Evolutionary conservation across 2,888 invertebrate genomes (phyloP), one percentile per base, ranked within the genome.

Genomic region (Lepidochitona cinerea): DNA sequence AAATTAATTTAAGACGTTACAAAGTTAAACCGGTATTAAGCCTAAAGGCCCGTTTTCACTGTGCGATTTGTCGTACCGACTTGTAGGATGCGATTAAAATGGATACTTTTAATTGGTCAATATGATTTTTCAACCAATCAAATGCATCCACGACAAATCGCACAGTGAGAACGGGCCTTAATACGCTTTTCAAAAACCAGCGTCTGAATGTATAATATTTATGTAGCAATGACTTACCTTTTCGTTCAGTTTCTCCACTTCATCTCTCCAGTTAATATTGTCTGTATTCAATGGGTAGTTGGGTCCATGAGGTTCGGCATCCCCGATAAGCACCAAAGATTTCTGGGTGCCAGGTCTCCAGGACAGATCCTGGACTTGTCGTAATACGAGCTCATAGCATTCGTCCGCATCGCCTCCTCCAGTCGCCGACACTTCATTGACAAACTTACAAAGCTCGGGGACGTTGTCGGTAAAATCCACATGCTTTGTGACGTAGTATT

Each of bases 341-440:
- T 78, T 37, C 59, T 76, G 77, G 14, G 76, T 70, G 33, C 75
- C 79, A 5, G 74, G 75, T 18, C 70, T 75, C 82, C 82, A 82
- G n/a, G 71, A 67, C 23, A 80, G 71, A 18, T 3, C 59, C 29
- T 59, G 59, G 23, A 59, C 59, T 32, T 59, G 59, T 18, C 32
- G 23, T 14, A 59, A 26, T 2, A 59, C 59, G 26, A 59, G 59
- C 29, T 59, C 59, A 29, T 59, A 89, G 70, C 88, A 88, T 74
- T 89, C 89, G 36, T 85, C 85, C 7, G 79, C 79, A 71, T 88
- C 88, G 0, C 88, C 87, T 0, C 89, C 89, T 0, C 86, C 85
- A 1, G 88, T 88, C 1, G 84, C 83, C 23, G 79, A 81, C 7
- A 83, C 81, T 29, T 78, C 77, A 14, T 79, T 76, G 36, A 87